These are phyloP conservation scores for Chelonus insularis DNA, from an alignment of 1,140 invertebrate species.

Conservation along the genomic window DNA sequence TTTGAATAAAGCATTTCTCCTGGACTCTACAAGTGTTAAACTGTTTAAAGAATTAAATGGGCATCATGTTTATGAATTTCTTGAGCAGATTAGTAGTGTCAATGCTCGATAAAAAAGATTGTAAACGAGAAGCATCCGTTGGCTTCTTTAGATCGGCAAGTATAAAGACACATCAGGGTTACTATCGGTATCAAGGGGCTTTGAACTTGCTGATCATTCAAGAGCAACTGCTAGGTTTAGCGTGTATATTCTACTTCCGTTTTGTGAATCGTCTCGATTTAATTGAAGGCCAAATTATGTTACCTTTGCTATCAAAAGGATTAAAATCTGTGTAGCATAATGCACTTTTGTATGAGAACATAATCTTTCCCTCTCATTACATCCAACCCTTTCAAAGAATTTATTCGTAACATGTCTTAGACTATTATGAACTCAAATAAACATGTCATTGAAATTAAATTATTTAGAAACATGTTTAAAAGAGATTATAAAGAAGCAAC, in stretches of 20 bases:
- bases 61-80: slow-evolving; percentile 26
- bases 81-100: slow-evolving; percentile 24
- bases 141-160: slow-evolving; percentile 13
- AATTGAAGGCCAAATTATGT: slow-evolving; percentile 7
- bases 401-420: too few relatives aligned
- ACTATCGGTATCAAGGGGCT: slow-evolving; percentile 33
- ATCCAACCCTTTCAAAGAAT: too few relatives aligned
- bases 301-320: neutral
- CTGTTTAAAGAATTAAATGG: neutral
- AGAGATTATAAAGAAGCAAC: too few relatives aligned
- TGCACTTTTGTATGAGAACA: too few relatives aligned
- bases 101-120: slow-evolving; percentile 28
- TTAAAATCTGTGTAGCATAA: too few relatives aligned
- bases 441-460: too few relatives aligned
- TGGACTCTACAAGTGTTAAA: neutral
- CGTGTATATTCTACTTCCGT: slow-evolving; percentile 33
- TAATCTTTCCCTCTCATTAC: too few relatives aligned
- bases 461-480: too few relatives aligned
- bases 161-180: slow-evolving; percentile 25
- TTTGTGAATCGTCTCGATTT: slow-evolving; percentile 1
- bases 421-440: too few relatives aligned
- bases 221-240: slow-evolving; percentile 24
- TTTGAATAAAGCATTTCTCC: neutral
- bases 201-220: slow-evolving; percentile 43
- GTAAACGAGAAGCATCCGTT: slow-evolving; percentile 26